Evolutionary conservation across 1,140 invertebrate genomes (phyloP).

Genomic region (Agrilus planipennis): DNA sequence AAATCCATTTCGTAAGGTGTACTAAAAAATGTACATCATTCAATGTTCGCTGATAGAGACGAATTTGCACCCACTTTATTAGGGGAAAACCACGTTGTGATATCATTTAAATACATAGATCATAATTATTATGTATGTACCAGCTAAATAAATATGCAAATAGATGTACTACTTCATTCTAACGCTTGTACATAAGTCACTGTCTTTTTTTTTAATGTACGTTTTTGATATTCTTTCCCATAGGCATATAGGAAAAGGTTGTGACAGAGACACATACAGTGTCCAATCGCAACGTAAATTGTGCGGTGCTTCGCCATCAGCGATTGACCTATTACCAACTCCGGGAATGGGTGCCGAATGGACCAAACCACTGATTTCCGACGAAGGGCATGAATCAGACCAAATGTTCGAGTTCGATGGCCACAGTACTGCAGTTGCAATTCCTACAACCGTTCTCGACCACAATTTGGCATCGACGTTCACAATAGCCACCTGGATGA

Average conservation of each 20-base stretch:
- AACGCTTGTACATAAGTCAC: no score
- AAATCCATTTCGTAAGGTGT: no score
- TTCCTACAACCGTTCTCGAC: slow-evolving; percentile 60
- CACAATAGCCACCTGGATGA: slow-evolving; percentile 86
- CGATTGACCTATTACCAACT: slow-evolving; percentile 76
- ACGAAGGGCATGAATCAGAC: slow-evolving; percentile 81
- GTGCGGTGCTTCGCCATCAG: slow-evolving; percentile 56
- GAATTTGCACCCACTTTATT: no score
- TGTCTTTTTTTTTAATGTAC: no score
- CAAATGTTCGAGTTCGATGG: slow-evolving; percentile 94
- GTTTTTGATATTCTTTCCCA: slow-evolving; percentile 4
- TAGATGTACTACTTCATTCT: no score
- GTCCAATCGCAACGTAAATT: slow-evolving; percentile 80
- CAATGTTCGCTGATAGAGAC: no score
- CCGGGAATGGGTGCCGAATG: slow-evolving; percentile 69
- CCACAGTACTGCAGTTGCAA: slow-evolving; percentile 68
- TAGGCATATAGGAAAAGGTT: slow-evolving; percentile 75
- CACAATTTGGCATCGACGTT: slow-evolving; percentile 70
- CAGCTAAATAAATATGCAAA: no score
- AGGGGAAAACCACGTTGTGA: no score
- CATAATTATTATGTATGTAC: no score
- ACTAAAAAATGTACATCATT: no score
- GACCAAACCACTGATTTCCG: slow-evolving; percentile 76
- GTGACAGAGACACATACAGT: slow-evolving; percentile 85
- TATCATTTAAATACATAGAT: no score